Conservation (phyloP, 1,140 invertebrate genomes). For the Lanistes nyassanus region DNA sequence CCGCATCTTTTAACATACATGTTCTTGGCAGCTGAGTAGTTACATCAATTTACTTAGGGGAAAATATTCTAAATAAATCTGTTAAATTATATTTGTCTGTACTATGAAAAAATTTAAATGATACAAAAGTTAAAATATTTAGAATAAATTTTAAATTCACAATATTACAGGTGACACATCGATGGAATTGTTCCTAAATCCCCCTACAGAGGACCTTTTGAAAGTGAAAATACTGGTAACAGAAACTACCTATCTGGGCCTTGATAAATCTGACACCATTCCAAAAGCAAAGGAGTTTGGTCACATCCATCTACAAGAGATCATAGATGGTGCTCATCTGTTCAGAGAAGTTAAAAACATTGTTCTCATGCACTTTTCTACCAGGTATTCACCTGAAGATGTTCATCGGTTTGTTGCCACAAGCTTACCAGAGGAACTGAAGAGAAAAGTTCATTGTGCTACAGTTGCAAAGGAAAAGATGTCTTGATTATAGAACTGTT, state of each 20-base stretch:
- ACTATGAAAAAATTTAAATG: no score
- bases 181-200: slow-evolving; percentile 51
- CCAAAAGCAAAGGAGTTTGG: slow-evolving; percentile 44
- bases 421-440: slow-evolving; percentile 35
- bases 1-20: no score
- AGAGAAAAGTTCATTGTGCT: slow-evolving; percentile 40
- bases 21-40: no score
- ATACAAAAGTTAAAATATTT: no score
- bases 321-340: slow-evolving; percentile 43
- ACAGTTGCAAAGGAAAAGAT: slow-evolving; percentile 40
- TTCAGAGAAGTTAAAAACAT: slow-evolving; percentile 48
- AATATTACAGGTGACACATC: slow-evolving; percentile 57
- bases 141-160: no score
- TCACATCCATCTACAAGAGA: slow-evolving; percentile 51
- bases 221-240: slow-evolving; percentile 55
- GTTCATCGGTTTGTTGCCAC: slow-evolving; percentile 32
- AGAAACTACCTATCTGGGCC: slow-evolving; percentile 53
- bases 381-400: slow-evolving; percentile 47
- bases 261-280: slow-evolving; percentile 10
- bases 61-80: no score
- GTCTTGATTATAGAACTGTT: slow-evolving; percentile 8
- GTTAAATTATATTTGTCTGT: no score
- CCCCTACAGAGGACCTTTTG: slow-evolving; percentile 53
- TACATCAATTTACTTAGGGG: no score
- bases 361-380: slow-evolving; percentile 53